Conservation (phyloP, 2,888 invertebrate species). For the Augiades crinisus region DNA sequence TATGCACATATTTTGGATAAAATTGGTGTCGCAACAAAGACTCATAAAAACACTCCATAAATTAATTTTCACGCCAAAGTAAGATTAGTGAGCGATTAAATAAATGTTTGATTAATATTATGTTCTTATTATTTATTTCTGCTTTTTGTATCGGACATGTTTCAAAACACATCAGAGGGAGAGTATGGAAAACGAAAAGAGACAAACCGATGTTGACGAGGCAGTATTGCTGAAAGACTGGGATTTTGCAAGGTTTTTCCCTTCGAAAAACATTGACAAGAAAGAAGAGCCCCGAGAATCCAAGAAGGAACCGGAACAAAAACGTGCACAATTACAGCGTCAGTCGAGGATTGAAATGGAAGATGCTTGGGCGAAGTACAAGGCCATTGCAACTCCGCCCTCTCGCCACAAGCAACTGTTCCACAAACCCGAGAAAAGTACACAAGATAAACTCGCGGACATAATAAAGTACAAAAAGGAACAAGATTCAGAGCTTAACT, state of each 20-base stretch:
- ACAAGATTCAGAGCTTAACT: slow-evolving; percentile 87
- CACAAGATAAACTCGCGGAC: slow-evolving; percentile 70
- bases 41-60: background rate
- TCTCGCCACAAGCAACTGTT: slow-evolving; percentile 63
- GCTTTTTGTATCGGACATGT: slow-evolving; percentile 72
- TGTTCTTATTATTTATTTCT: slow-evolving; percentile 56
- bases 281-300: slow-evolving; percentile 58
- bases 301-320: slow-evolving; percentile 66
- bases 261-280: slow-evolving; percentile 64
- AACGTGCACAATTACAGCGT: slow-evolving; percentile 63
- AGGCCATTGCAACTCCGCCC: slow-evolving; percentile 68
- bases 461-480: slow-evolving; percentile 83
- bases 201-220: slow-evolving; percentile 85
- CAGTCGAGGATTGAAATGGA: slow-evolving; percentile 74
- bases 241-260: slow-evolving; percentile 94
- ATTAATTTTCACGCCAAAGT: slow-evolving; percentile 67
- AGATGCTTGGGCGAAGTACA: slow-evolving; percentile 70
- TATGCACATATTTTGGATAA: slow-evolving; percentile 10
- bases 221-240: slow-evolving; percentile 91
- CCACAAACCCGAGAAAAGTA: slow-evolving; percentile 63
- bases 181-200: slow-evolving; percentile 61
- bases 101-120: slow-evolving; percentile 25
- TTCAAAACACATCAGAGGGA: slow-evolving; percentile 68
- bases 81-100: slow-evolving; percentile 70
- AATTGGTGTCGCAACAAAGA: background rate